phyloP scores from a whole-genome alignment of 2,113 vertebrate genomes.

The Bucco capensis region DNA sequence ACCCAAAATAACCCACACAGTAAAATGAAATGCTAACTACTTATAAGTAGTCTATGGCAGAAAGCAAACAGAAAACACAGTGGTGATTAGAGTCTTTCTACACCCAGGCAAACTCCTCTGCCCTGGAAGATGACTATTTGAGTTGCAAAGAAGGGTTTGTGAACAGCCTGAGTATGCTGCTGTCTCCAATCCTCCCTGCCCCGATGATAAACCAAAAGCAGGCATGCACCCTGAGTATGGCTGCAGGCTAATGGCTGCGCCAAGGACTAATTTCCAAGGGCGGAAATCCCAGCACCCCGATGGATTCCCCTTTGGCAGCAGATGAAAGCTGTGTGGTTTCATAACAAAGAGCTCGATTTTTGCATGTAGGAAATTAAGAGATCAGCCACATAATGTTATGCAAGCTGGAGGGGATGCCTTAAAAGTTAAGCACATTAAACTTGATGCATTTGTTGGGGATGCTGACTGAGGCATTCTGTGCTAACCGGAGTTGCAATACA shows the following conservation, averaged over 20 bases:
- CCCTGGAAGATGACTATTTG: background rate
- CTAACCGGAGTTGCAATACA: background rate
- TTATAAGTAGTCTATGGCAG: background rate
- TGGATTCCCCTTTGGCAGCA: constrained; percentile 27
- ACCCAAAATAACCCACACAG: background rate
- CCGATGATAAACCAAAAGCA: background rate
- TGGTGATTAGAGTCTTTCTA: background rate
- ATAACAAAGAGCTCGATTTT: background rate
- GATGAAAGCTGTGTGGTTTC: constrained; percentile 22
- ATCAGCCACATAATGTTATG: background rate
- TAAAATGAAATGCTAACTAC: background rate
- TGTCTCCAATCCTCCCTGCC: background rate
- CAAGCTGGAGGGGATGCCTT: background rate
- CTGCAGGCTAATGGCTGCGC: background rate
- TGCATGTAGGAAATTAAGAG: constrained; percentile 18
- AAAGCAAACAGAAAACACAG: background rate
- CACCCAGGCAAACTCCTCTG: background rate
- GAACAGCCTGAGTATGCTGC: background rate
- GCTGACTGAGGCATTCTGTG: background rate
- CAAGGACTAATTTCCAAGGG: background rate
- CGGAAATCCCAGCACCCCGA: background rate
- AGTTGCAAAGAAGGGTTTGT: background rate
- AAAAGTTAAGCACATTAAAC: background rate
- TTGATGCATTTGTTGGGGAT: fast-evolving
- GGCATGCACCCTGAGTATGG: background rate